A percentile compares a stretch with the other conserved stretches of the same genome.
phyloP scores from a whole-genome alignment of 2,888 invertebrate genomes.

The Allacma fusca region DNA sequence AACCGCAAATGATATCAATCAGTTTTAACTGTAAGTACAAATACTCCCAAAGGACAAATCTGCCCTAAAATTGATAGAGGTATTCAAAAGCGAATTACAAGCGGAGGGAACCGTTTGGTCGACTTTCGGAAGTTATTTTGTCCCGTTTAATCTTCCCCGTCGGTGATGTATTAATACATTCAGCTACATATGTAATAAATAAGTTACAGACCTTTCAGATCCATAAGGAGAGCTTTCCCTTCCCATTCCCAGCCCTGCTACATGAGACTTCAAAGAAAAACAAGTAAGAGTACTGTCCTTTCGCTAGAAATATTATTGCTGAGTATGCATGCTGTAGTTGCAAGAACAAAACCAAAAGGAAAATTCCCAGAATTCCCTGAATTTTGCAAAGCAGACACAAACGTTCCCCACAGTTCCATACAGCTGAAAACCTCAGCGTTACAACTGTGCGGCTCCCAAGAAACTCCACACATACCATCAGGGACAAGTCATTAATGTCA shows the following conservation, averaged over 20 bases:
- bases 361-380: slow-evolving; percentile 12
- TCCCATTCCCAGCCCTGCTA: too few relatives aligned
- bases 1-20: too few relatives aligned
- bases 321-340: background rate
- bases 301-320: background rate
- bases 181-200: too few relatives aligned
- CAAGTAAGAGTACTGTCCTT: background rate
- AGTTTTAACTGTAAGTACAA: too few relatives aligned
- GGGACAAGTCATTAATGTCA: slow-evolving; percentile 41
- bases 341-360: background rate
- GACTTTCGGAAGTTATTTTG: too few relatives aligned
- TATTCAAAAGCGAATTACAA: too few relatives aligned
- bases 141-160: too few relatives aligned
- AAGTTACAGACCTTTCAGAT: too few relatives aligned
- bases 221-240: too few relatives aligned
- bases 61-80: too few relatives aligned
- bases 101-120: too few relatives aligned
- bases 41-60: background rate
- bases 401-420: background rate
- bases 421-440: background rate
- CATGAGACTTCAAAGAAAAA: background rate
- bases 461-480: slow-evolving; percentile 16
- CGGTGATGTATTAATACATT: too few relatives aligned
- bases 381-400: slow-evolving; percentile 14
- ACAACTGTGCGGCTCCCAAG: background rate